Evolutionary conservation across 2,113 vertebrate genomes (phyloP).

Genomic region (Ailurus styani): DNA sequence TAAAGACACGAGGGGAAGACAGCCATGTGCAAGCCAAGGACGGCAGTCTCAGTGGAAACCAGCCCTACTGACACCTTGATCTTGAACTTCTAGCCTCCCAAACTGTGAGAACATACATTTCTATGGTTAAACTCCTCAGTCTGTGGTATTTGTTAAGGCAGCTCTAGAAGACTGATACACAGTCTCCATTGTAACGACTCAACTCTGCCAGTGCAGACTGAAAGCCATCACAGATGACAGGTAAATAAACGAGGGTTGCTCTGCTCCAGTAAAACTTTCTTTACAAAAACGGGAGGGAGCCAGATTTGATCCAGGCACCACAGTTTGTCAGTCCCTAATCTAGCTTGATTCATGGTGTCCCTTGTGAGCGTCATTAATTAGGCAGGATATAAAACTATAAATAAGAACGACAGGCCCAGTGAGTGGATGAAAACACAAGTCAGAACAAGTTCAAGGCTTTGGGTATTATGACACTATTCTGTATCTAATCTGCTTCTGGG

Average conservation of each 20-base stretch:
- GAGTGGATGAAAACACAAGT: background rate
- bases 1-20: background rate
- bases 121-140: background rate
- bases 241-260: background rate
- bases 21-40: background rate
- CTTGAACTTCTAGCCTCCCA: too few species aligned
- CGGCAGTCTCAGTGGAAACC: too few species aligned
- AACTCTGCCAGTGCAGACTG: background rate
- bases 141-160: background rate
- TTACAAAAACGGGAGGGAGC: background rate
- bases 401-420: background rate
- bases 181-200: background rate
- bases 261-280: background rate
- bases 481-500: background rate
- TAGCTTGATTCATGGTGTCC: too few species aligned
- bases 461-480: background rate
- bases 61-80: background rate
- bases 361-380: background rate
- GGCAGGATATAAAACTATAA: background rate
- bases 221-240: background rate
- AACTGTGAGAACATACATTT: background rate
- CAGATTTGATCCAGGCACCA: background rate
- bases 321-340: background rate
- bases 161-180: background rate
- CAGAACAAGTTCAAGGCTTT: background rate